Percentiles rank a stretch among this genome's conserved stretches.
Conservation (phyloP, 2,113 vertebrate genomes). For the Poeciliopsis occidentalis region DNA sequence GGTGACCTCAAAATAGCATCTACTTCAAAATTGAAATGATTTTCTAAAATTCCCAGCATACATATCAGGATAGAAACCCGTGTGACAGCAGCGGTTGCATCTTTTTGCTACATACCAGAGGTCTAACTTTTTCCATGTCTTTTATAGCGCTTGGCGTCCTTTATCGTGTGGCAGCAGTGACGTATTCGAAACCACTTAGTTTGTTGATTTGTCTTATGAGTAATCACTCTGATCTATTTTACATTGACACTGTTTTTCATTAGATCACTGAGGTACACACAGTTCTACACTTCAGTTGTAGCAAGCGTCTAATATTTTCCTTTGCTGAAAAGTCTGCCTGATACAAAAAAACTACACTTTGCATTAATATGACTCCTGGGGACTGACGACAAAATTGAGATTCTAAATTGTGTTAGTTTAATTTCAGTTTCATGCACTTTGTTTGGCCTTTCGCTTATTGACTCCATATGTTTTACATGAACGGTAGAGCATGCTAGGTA, state of each 20-base stretch:
- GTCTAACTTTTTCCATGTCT: conserved; percentile 49
- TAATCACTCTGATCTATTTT: conserved; percentile 54
- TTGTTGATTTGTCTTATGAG: conserved; percentile 47
- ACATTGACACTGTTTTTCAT: conserved; percentile 46
- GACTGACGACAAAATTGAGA: conserved; percentile 34
- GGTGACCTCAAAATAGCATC: too few relatives aligned
- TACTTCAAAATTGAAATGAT: too few relatives aligned
- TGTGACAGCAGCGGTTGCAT: not conserved
- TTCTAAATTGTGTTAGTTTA: conserved; percentile 53
- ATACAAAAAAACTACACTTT: conserved; percentile 29
- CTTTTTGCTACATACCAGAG: conserved; percentile 26
- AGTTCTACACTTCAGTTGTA: conserved; percentile 3
- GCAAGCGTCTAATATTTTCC: not conserved
- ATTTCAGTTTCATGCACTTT: conserved; percentile 53
- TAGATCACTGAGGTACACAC: conserved; percentile 29
- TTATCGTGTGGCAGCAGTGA: conserved; percentile 47
- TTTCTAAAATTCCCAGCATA: not conserved
- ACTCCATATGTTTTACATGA: conserved; percentile 68
- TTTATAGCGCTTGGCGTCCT: conserved; percentile 59
- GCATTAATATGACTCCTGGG: conserved; percentile 32
- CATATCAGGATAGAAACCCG: not conserved
- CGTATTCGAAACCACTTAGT: conserved; percentile 62
- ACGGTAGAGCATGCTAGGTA: conserved; percentile 57
- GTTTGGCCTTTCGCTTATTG: conserved; percentile 54
- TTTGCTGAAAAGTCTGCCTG: conserved; percentile 29